These are phyloP conservation scores for Drosophila maculinotata DNA, from an alignment of 2,888 invertebrate genomes.

Conservation along the genomic window DNA sequence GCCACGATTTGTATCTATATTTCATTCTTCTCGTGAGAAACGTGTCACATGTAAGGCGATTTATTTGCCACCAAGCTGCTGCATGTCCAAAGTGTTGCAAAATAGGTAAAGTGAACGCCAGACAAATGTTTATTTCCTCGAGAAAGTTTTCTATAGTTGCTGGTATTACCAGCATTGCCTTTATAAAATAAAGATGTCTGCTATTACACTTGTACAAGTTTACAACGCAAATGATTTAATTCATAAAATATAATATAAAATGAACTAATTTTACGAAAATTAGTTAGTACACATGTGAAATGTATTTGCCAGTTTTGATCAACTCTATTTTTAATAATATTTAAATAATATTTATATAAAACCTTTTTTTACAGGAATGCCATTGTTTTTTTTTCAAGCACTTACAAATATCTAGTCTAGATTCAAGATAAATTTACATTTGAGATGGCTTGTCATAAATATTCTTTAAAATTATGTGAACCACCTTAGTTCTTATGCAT, in stretches of 20 bases:
- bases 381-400: too few relatives aligned
- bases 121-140: neutral
- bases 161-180: too few relatives aligned
- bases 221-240: too few relatives aligned
- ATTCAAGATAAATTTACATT: slow-evolving; percentile 6
- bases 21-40: slow-evolving; percentile 16
- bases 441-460: neutral
- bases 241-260: too few relatives aligned
- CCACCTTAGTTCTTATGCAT: neutral
- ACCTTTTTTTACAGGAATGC: too few relatives aligned
- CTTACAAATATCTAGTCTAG: neutral
- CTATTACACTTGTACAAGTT: too few relatives aligned
- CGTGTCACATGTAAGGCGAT: slow-evolving; percentile 16
- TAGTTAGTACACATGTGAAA: too few relatives aligned
- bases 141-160: neutral
- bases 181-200: too few relatives aligned
- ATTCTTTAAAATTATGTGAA: slow-evolving; percentile 1
- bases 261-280: too few relatives aligned
- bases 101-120: neutral
- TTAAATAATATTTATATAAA: too few relatives aligned
- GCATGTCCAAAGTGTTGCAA: neutral
- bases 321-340: too few relatives aligned
- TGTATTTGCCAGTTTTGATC: too few relatives aligned
- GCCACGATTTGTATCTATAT: neutral
- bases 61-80: slow-evolving; percentile 15